A percentile compares a stretch with the other conserved stretches of the same genome.
Conservation (phyloP, 2,797 vertebrate genomes). For the Lithobates pipiens region DNA sequence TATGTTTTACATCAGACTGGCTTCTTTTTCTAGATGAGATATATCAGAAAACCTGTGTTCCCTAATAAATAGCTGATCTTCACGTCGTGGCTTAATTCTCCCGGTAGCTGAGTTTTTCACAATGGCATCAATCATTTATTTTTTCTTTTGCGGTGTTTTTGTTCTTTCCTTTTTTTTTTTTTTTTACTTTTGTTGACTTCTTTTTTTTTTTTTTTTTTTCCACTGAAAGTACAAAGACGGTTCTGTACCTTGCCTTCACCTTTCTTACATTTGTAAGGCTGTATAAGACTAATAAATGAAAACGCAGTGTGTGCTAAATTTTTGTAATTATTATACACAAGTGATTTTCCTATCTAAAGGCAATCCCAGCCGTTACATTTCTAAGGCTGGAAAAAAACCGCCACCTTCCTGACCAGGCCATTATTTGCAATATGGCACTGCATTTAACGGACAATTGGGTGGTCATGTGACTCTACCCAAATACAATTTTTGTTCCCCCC, state of each 20-base stretch:
- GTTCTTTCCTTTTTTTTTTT: background rate
- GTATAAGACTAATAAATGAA: background rate
- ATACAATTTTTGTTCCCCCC: too few species aligned
- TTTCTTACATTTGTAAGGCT: background rate
- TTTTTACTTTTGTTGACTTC: background rate
- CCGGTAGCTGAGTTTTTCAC: background rate
- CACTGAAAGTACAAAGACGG: background rate
- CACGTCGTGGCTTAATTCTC: background rate
- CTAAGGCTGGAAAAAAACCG: too few species aligned
- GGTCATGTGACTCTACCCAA: too few species aligned
- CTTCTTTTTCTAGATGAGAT: constrained; percentile 17
- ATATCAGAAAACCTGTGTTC: background rate
- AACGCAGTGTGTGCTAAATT: background rate
- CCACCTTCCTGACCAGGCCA: too few species aligned
- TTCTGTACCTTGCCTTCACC: background rate
- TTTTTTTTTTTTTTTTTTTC: too few species aligned
- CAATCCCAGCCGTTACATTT: too few species aligned
- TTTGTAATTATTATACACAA: too few species aligned
- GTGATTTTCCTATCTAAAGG: too few species aligned
- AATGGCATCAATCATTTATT: background rate
- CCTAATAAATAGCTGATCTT: background rate
- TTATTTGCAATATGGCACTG: too few species aligned
- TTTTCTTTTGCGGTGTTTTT: background rate
- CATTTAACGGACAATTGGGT: too few species aligned
- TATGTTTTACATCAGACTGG: constrained; percentile 32